Conservation (phyloP, 1,140 invertebrate species). For the Xylocopa sonorina region DNA sequence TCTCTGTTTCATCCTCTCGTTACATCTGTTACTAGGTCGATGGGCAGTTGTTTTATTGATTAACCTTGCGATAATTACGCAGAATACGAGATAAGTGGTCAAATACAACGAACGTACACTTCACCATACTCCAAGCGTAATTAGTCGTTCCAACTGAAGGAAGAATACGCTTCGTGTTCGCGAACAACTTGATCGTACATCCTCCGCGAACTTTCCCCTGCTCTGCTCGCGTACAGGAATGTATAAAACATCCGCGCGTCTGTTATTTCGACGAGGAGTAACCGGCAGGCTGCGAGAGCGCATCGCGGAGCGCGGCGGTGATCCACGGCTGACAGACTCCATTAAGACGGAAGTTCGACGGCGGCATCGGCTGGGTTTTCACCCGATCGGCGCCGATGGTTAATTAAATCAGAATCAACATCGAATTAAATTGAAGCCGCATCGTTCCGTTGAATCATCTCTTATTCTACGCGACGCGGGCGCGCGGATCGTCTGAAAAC, state of each 20-base stretch:
- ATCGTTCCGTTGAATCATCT: conserved; percentile 50
- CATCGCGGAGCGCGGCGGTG: background rate
- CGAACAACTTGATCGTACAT: too few relatives aligned
- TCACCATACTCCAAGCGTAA: too few relatives aligned
- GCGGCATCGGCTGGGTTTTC: conserved; percentile 35
- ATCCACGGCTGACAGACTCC: background rate
- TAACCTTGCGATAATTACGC: too few relatives aligned
- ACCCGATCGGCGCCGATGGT: conserved; percentile 57
- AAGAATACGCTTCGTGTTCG: too few relatives aligned
- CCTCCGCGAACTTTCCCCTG: background rate
- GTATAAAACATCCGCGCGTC: too few relatives aligned
- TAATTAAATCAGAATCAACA: conserved; percentile 73
- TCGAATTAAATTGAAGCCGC: conserved; percentile 68
- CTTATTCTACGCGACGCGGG: conserved; percentile 56
- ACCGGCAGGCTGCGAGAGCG: background rate
- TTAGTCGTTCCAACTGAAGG: too few relatives aligned
- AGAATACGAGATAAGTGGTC: too few relatives aligned
- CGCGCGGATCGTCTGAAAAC: conserved; percentile 58
- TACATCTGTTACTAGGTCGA: too few relatives aligned
- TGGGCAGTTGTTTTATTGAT: too few relatives aligned
- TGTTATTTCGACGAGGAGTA: background rate
- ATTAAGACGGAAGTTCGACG: conserved; percentile 48
- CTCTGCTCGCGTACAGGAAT: too few relatives aligned
- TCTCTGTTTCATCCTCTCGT: too few relatives aligned
- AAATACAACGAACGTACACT: too few relatives aligned